Percentiles rank a stretch among this genome's conserved stretches.
Evolutionary conservation across 1,140 invertebrate genomes (phyloP).

Genomic region (Pseudoatta argentina): DNA sequence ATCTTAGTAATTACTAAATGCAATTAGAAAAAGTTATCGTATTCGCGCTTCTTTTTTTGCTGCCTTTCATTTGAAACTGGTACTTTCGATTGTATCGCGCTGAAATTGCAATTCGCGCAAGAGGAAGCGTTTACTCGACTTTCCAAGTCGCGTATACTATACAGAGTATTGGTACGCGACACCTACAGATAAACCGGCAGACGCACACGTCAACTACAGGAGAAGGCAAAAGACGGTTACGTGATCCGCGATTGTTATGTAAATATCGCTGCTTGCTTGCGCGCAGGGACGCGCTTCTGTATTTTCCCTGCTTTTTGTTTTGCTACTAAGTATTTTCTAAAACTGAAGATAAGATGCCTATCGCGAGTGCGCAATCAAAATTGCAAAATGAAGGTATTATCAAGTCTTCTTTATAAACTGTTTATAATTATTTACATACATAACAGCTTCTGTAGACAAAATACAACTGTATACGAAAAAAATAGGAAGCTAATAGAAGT

Average conservation of each 20-base stretch:
- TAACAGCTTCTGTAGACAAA: not conserved
- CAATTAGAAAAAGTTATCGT: not conserved
- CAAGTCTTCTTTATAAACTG: not conserved
- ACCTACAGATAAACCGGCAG: slow-evolving; percentile 67
- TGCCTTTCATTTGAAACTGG: not conserved
- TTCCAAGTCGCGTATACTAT: slow-evolving; percentile 76
- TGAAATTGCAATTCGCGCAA: slow-evolving; percentile 47
- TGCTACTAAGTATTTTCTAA: slow-evolving; percentile 10
- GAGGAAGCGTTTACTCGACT: slow-evolving; percentile 71
- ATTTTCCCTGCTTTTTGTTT: slow-evolving; percentile 46
- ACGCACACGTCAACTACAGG: slow-evolving; percentile 68
- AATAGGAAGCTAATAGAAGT: not conserved
- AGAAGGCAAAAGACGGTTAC: slow-evolving; percentile 82
- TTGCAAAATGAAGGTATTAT: slow-evolving; percentile 2
- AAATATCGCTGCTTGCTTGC: slow-evolving; percentile 82
- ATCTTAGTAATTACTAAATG: not conserved
- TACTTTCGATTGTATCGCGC: slow-evolving; percentile 63
- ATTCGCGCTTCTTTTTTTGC: not conserved
- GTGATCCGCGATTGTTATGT: slow-evolving; percentile 85
- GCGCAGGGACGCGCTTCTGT: slow-evolving; percentile 74
- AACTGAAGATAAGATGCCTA: not conserved
- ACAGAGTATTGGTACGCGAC: slow-evolving; percentile 73
- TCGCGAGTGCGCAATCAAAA: not conserved
- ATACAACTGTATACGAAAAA: not conserved
- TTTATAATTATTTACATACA: not conserved